Evolutionary conservation across 2,888 invertebrate genomes (phyloP).

Genomic region (Cosmorhoe ocellata): DNA sequence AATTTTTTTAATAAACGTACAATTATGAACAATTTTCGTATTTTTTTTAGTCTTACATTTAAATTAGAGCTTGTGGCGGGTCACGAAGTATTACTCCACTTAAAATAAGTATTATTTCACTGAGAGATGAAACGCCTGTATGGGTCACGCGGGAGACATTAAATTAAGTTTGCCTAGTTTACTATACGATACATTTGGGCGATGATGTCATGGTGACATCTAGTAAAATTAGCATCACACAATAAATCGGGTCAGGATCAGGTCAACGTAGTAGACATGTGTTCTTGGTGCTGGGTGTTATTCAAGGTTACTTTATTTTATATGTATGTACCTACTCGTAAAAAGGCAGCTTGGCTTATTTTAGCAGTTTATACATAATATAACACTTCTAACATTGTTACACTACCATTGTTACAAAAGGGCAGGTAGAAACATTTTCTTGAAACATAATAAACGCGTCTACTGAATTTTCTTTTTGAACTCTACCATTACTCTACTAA

Average conservation of each 20-base stretch:
- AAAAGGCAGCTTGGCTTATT: constrained; percentile 5
- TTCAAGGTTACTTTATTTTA: constrained; percentile 23
- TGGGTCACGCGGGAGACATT: background rate
- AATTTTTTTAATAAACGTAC: too few relatives aligned
- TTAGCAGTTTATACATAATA: too few relatives aligned
- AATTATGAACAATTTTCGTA: too few relatives aligned
- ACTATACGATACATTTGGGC: constrained; percentile 19
- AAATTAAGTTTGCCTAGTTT: constrained; percentile 13
- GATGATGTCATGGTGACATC: constrained; percentile 32
- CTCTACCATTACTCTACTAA: background rate
- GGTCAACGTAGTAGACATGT: constrained; percentile 23
- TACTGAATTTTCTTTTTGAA: too few relatives aligned
- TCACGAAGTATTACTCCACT: too few relatives aligned
- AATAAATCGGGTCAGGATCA: constrained; percentile 36
- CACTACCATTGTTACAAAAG: too few relatives aligned
- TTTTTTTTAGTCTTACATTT: too few relatives aligned
- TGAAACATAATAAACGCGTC: too few relatives aligned
- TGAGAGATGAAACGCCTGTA: background rate
- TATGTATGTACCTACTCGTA: constrained; percentile 7
- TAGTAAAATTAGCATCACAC: constrained; percentile 30
- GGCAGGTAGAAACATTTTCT: too few relatives aligned
- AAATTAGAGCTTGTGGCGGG: too few relatives aligned
- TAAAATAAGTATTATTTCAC: too few relatives aligned
- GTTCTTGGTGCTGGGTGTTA: constrained; percentile 17
- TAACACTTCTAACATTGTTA: too few relatives aligned